Evolutionary conservation across 2,888 invertebrate genomes (phyloP).

Genomic region (Coenonympha glycerion): DNA sequence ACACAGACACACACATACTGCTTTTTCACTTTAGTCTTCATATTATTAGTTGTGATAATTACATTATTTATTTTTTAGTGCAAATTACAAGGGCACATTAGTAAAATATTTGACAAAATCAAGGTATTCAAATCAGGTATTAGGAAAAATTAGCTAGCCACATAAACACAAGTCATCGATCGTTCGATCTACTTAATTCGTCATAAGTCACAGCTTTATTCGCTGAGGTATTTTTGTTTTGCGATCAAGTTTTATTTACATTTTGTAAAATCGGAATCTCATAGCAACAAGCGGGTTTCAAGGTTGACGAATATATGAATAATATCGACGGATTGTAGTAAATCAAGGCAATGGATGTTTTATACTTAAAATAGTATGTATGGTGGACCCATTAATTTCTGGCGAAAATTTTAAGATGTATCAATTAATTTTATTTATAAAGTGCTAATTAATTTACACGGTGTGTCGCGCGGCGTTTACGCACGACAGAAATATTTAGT

Average conservation of each 20-base stretch:
- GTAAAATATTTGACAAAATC: no score
- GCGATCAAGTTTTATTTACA: slow-evolving; percentile 31
- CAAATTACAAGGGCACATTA: no score
- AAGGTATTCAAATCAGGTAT: no score
- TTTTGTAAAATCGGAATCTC: slow-evolving; percentile 46
- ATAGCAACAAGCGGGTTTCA: slow-evolving; percentile 60
- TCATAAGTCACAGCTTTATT: slow-evolving; percentile 13
- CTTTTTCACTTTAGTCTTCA: no score
- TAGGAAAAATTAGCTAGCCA: no score
- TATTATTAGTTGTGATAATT: no score
- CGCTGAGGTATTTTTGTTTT: slow-evolving; percentile 30
- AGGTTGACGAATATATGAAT: slow-evolving; percentile 59
- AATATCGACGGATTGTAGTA: slow-evolving; percentile 45
- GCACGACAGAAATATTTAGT: not conserved
- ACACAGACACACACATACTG: no score
- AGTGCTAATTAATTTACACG: no score
- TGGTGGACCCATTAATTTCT: slow-evolving; percentile 2
- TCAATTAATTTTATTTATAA: not conserved
- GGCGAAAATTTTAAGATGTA: not conserved
- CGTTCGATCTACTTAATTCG: slow-evolving; percentile 11
- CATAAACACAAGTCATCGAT: slow-evolving; percentile 15
- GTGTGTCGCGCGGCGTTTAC: no score
- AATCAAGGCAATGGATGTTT: slow-evolving; percentile 47
- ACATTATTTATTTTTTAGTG: no score
- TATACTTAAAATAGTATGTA: not conserved